Conservation (phyloP, 2,113 vertebrate species). For the Conger conger region DNA sequence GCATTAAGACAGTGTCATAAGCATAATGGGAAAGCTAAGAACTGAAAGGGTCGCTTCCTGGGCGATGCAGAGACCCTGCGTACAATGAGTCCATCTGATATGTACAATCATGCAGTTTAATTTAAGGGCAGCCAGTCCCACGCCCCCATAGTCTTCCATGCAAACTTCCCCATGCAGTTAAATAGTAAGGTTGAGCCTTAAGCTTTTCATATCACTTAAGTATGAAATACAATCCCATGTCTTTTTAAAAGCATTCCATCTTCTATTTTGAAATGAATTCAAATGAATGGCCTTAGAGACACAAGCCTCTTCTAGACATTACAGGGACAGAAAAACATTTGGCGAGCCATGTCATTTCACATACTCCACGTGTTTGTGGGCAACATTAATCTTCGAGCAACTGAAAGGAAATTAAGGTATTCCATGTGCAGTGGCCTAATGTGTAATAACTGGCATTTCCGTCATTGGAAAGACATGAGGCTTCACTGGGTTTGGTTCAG, state of each 20-base stretch:
- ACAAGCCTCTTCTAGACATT: constrained; percentile 3
- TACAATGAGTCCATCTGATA: constrained; percentile 30
- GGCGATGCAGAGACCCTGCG: constrained; percentile 18
- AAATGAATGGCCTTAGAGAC: neutral
- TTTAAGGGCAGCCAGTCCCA: constrained; percentile 19
- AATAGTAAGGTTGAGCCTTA: constrained; percentile 13
- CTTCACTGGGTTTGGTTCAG: neutral
- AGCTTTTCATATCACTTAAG: constrained; percentile 9
- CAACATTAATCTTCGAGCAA: neutral
- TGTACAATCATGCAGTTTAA: constrained; percentile 41
- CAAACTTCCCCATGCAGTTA: constrained; percentile 45
- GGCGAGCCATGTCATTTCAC: neutral
- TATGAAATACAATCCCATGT: constrained; percentile 26
- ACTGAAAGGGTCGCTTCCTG: constrained; percentile 21
- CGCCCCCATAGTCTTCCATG: constrained; percentile 35
- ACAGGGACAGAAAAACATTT: neutral
- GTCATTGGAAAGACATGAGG: neutral
- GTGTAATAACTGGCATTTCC: neutral
- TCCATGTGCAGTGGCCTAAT: neutral
- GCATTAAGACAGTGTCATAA: constrained; percentile 27
- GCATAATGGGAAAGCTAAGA: constrained; percentile 16
- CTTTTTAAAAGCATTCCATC: constrained; percentile 1
- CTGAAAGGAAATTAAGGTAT: neutral
- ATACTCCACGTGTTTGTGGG: neutral
- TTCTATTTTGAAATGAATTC: constrained; percentile 1